Conservation (phyloP, 2,888 invertebrate species). For the Mongoloraphidia duomilia region DNA sequence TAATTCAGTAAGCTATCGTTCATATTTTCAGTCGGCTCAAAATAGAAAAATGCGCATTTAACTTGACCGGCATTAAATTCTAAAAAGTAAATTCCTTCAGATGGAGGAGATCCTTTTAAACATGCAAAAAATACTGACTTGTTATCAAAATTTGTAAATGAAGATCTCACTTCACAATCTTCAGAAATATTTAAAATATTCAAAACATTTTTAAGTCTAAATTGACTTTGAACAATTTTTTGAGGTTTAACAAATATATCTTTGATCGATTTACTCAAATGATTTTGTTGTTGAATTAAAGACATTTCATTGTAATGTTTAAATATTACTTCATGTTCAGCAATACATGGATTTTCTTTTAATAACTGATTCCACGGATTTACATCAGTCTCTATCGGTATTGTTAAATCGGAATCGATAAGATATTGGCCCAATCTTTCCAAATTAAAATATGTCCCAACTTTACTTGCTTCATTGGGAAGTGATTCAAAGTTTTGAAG, state of each 20-base stretch:
- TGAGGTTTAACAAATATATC: conserved; percentile 53
- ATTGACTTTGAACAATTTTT: conserved; percentile 42
- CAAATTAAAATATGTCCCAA: conserved; percentile 47
- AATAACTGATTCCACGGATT: conserved; percentile 70
- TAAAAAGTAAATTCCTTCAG: conserved; percentile 35
- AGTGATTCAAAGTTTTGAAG: conserved; percentile 63
- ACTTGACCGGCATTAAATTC: conserved; percentile 34
- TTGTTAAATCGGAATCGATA: conserved; percentile 55
- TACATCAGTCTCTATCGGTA: conserved; percentile 50
- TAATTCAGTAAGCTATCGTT: conserved; percentile 23
- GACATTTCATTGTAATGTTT: conserved; percentile 63
- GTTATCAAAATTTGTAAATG: conserved; percentile 36
- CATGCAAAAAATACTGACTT: conserved; percentile 38
- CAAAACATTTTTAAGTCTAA: conserved; percentile 38
- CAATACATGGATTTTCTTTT: conserved; percentile 55
- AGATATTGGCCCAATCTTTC: conserved; percentile 88
- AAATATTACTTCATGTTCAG: conserved; percentile 56
- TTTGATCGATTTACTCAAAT: conserved; percentile 48
- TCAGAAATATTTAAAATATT: conserved; percentile 23
- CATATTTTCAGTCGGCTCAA: conserved; percentile 31
- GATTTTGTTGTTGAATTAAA: conserved; percentile 64
- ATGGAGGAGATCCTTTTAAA: conserved; percentile 28
- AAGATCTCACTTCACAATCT: conserved; percentile 28
- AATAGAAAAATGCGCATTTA: conserved; percentile 38
- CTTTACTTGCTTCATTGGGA: conserved; percentile 21